These are phyloP conservation scores for Amiota communis DNA, from an alignment of 2,888 invertebrate species.

Conservation along the genomic window DNA sequence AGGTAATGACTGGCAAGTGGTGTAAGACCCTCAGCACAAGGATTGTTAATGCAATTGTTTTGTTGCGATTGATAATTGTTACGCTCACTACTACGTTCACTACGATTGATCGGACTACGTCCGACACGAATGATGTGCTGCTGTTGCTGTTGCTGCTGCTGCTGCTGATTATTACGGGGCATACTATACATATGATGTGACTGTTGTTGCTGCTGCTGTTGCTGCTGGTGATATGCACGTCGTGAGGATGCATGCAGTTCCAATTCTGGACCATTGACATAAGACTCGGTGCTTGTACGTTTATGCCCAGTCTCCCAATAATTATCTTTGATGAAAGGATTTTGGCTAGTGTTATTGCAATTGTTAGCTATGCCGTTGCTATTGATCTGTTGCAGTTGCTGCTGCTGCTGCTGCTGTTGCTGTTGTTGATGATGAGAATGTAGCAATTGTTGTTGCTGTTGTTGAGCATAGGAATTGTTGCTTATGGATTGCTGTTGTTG, in stretches of 20 bases:
- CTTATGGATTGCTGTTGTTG: slow-evolving; percentile 46
- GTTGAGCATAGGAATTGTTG: slow-evolving; percentile 36
- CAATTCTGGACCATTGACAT: slow-evolving; percentile 42
- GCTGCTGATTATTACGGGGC: slow-evolving; percentile 42
- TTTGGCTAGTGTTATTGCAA: slow-evolving; percentile 52
- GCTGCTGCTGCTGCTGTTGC: slow-evolving; percentile 47
- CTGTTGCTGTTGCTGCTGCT: slow-evolving; percentile 47
- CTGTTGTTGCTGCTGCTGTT: slow-evolving; percentile 56
- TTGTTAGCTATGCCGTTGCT: slow-evolving; percentile 30
- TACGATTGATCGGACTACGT: slow-evolving; percentile 65
- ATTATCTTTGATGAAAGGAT: slow-evolving; percentile 70
- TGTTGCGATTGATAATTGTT: slow-evolving; percentile 35
- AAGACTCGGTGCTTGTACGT: slow-evolving; percentile 46
- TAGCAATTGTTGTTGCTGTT: slow-evolving; percentile 40
- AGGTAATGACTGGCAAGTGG: slow-evolving; percentile 64
- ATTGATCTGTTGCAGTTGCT: slow-evolving; percentile 38
- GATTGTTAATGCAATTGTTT: slow-evolving; percentile 38
- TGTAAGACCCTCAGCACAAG: slow-evolving; percentile 62
- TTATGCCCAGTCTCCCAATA: slow-evolving; percentile 65
- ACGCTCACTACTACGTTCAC: slow-evolving; percentile 32
- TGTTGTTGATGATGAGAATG: neutral
- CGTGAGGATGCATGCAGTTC: slow-evolving; percentile 53
- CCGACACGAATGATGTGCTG: slow-evolving; percentile 65
- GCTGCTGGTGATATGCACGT: slow-evolving; percentile 57
- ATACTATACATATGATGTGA: slow-evolving; percentile 54